Base-by-base conservation (phyloP, 2,113 vertebrate species). In the Coryphaenoides rupestris region DNA sequence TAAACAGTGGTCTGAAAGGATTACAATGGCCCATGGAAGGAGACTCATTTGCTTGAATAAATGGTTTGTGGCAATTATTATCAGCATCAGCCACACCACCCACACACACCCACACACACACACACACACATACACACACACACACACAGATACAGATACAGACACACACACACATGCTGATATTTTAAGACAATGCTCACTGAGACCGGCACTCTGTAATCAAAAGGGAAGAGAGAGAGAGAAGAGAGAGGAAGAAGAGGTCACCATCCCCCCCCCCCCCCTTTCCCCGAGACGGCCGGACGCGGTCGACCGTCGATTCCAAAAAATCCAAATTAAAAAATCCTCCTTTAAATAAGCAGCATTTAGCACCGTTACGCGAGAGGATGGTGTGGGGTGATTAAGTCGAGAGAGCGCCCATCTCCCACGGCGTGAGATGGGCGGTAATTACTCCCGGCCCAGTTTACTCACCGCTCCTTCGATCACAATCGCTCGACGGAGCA, bases 181-280 rank as follows among this genome's bases (percentile, higher is more conserved):
- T 40, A 40, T 40, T 40, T 40, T 7, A 40, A 40, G 33, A 40
- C 33, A 40, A 2, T 40, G 33, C 33, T 40, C 33, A 40, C 33
- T 12, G 33, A 12, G 33, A 40, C 33, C 2, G 2, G 33, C 9
- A 21, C 71, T 63, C 40, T 59, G 70, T 79, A 83, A 86, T 83
- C 80, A 72, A 75, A 78, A 55, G 24, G 57, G 80, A 63, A 80
- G n/a, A n/a, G n/a, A n/a, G n/a, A n/a, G n/a, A n/a, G n/a, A n/a
- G n/a, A 72, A 75, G 77, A 55, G 24, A 55, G 80, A 63, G 79
- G 9, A 21, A 50, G 15, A 50, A 19, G 19, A 24, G 60, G 73
- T 85, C 69, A 80, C 47, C 67, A 77, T 40, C 33, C 75, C 78
- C 81, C 74, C n/a, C n/a, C n/a, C n/a, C n/a, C n/a, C n/a, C n/a